Percentiles rank a stretch among this genome's conserved stretches.
Evolutionary conservation across 1,140 invertebrate genomes (phyloP).

Genomic region (Drosophila virilis): DNA sequence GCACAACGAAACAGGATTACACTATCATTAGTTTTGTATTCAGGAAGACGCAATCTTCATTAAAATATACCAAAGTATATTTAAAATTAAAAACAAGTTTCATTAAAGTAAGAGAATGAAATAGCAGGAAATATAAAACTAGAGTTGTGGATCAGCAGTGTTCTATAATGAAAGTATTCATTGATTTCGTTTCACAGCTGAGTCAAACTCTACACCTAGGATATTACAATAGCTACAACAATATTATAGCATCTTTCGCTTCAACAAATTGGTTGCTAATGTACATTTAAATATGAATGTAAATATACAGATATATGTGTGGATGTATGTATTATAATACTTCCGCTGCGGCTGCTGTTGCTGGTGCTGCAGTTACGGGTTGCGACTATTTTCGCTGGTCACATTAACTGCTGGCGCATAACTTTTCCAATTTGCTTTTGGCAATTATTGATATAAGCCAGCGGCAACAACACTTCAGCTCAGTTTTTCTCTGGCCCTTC

Average conservation of each 20-base stretch:
- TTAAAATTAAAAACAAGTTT: background rate
- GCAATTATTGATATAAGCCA: conserved; percentile 83
- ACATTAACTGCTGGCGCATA: conserved; percentile 81
- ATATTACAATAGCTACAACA: background rate
- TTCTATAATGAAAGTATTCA: too few species aligned
- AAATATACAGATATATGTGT: conserved; percentile 4
- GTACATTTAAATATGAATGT: background rate
- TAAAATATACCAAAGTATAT: too few species aligned
- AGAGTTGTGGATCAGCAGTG: too few species aligned
- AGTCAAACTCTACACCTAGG: background rate
- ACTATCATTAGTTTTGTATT: background rate
- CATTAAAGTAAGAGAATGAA: background rate
- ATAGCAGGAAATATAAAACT: too few species aligned
- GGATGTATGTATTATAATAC: conserved; percentile 17
- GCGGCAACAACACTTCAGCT: conserved; percentile 65
- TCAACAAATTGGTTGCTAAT: background rate
- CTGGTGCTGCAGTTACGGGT: conserved; percentile 51
- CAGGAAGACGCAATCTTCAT: background rate
- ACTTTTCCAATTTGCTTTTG: conserved; percentile 83
- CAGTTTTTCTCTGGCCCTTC: conserved; percentile 52
- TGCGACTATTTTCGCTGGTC: conserved; percentile 78
- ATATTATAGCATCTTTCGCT: background rate
- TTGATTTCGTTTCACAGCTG: background rate
- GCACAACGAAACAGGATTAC: conserved; percentile 4
- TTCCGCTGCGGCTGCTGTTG: conserved; percentile 53